Percentiles rank a stretch among this genome's conserved stretches.
These are phyloP conservation scores for Nudaria mundana DNA, from an alignment of 2,888 invertebrate genomes.

Conservation along the genomic window DNA sequence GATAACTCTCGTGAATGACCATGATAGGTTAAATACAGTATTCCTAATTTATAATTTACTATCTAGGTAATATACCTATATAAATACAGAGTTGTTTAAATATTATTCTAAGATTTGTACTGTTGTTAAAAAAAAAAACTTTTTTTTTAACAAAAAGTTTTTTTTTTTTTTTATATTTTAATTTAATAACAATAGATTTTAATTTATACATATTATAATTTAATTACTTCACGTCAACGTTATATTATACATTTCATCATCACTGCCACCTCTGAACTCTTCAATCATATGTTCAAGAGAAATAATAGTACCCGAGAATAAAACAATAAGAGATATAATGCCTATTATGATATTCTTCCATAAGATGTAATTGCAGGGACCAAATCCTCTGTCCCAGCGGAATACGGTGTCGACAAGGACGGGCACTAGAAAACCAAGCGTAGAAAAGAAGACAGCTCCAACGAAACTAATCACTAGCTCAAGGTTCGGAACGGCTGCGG, in stretches of 20 bases:
- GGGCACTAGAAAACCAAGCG: slow-evolving; percentile 87
- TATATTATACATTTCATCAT: slow-evolving; percentile 19
- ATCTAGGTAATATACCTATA: too few species aligned
- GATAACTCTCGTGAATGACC: too few species aligned
- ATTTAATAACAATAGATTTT: too few species aligned
- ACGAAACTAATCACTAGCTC: slow-evolving; percentile 94
- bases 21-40: too few species aligned
- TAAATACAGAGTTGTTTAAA: too few species aligned
- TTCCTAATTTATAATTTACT: too few species aligned
- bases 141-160: too few species aligned
- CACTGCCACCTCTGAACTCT: slow-evolving; percentile 38
- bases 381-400: slow-evolving; percentile 84
- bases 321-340: slow-evolving; percentile 51
- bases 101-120: too few species aligned
- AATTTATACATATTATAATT: neutral
- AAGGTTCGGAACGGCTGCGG: slow-evolving; percentile 90
- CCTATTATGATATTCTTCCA: slow-evolving; percentile 82
- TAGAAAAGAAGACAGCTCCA: slow-evolving; percentile 89
- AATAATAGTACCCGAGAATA: slow-evolving; percentile 64
- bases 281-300: slow-evolving; percentile 61
- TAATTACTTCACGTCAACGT: slow-evolving; percentile 26
- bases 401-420: slow-evolving; percentile 87
- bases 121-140: too few species aligned
- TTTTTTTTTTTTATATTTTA: too few species aligned
- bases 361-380: slow-evolving; percentile 83